phyloP scores from a whole-genome alignment of 2,888 invertebrate genomes.

The Drosophila meridionalis region DNA sequence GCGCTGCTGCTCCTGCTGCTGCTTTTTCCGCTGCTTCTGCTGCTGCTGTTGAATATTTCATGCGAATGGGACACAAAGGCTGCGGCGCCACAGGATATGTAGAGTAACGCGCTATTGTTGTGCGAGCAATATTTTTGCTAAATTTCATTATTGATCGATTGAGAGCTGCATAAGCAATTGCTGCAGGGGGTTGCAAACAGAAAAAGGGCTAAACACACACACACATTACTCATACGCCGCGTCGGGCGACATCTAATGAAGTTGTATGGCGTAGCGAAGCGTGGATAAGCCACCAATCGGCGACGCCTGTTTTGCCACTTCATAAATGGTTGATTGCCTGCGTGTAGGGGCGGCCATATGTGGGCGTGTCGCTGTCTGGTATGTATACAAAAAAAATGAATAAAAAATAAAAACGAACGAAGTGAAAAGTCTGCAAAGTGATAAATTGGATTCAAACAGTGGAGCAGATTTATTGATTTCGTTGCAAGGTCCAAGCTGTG shows the following conservation, averaged over 20 bases:
- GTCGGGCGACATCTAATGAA: conserved; percentile 57
- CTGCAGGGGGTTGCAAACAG: conserved; percentile 1
- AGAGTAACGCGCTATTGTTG: conserved; percentile 21
- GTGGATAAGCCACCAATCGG: conserved; percentile 62
- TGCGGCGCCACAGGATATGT: conserved; percentile 56
- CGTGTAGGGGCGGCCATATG: conserved; percentile 2
- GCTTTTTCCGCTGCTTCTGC: not conserved
- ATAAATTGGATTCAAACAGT: conserved; percentile 79
- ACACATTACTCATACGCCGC: conserved; percentile 60
- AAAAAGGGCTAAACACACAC: conserved; percentile 3
- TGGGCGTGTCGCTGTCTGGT: conserved; percentile 57
- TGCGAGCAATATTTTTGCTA: conserved; percentile 63
- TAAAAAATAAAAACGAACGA: conserved; percentile 8
- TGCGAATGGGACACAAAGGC: conserved; percentile 32
- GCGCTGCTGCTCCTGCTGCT: not conserved
- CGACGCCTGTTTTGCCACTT: conserved; percentile 60
- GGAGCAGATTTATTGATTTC: conserved; percentile 80
- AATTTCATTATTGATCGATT: conserved; percentile 77
- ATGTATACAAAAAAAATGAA: not conserved
- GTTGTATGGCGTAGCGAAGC: conserved; percentile 55
- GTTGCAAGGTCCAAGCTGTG: conserved; percentile 23
- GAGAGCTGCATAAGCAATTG: conserved; percentile 49
- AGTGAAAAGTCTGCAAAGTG: conserved; percentile 67
- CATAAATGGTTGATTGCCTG: conserved; percentile 58
- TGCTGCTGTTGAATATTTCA: conserved; percentile 11